A percentile compares a stretch with the other conserved stretches of the same genome.
These are phyloP conservation scores for Dexiosoma caninum DNA, from an alignment of 2,888 invertebrate genomes.

Conservation along the genomic window DNA sequence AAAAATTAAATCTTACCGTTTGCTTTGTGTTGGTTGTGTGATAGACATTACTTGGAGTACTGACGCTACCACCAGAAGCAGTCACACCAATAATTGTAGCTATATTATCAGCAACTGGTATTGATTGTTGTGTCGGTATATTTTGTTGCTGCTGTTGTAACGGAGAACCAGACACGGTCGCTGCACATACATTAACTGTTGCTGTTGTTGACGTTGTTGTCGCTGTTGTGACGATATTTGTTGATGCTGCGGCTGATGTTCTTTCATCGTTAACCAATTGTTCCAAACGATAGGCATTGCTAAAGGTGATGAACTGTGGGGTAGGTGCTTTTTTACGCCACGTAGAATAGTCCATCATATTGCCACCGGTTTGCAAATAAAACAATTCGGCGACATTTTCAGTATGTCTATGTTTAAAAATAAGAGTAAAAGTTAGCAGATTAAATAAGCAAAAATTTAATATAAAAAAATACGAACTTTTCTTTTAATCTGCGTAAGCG, in stretches of 20 bases:
- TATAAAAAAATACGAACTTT: conserved; percentile 76
- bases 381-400: conserved; percentile 90
- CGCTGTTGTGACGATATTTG: conserved; percentile 56
- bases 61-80: conserved; percentile 43
- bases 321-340: conserved; percentile 90
- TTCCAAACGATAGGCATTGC: conserved; percentile 85
- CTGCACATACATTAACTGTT: conserved; percentile 68
- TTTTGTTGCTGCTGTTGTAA: conserved; percentile 61
- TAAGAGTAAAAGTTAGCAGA: neutral
- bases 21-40: conserved; percentile 61
- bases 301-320: conserved; percentile 85
- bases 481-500: conserved; percentile 85
- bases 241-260: conserved; percentile 62
- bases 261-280: conserved; percentile 79
- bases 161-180: conserved; percentile 56
- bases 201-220: conserved; percentile 59
- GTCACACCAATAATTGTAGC: conserved; percentile 66
- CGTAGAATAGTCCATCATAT: conserved; percentile 90
- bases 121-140: conserved; percentile 62
- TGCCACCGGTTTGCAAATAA: conserved; percentile 91
- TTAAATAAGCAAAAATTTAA: neutral
- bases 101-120: conserved; percentile 66
- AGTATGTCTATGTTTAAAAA: conserved; percentile 79
- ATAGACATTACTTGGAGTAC: conserved; percentile 26
- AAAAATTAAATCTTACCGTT: conserved; percentile 52